Evolutionary conservation across 2,113 vertebrate genomes (phyloP).

Genomic region (Spermophilus dauricus): DNA sequence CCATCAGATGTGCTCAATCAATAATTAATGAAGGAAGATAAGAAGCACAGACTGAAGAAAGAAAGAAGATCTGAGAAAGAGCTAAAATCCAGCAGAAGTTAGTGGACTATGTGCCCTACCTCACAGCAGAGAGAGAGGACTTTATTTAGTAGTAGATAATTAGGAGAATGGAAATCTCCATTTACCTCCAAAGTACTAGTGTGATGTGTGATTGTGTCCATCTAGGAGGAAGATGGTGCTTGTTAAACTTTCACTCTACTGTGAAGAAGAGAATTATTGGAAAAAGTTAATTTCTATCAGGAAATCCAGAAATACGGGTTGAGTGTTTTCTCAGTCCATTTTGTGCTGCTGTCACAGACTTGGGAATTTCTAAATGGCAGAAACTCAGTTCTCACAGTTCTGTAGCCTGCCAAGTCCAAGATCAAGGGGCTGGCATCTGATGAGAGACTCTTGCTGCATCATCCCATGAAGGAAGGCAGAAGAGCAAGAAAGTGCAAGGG

Average conservation of each 20-base stretch:
- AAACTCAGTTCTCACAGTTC: background rate
- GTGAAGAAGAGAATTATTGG: background rate
- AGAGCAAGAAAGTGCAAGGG: background rate
- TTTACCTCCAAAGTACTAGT: background rate
- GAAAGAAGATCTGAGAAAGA: background rate
- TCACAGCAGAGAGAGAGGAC: background rate
- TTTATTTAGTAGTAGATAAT: background rate
- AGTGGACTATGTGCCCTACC: background rate
- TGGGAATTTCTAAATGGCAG: background rate
- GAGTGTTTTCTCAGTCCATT: background rate
- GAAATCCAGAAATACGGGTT: constrained; percentile 33
- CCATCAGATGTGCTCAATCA: background rate
- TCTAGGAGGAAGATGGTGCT: background rate
- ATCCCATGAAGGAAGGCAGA: background rate
- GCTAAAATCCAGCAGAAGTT: background rate
- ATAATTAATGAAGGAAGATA: constrained; percentile 36
- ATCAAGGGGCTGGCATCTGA: background rate
- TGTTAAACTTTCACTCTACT: background rate
- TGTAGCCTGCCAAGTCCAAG: background rate
- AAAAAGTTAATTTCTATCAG: background rate
- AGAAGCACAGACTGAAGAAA: background rate
- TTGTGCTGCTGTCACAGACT: background rate
- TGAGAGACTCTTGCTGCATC: background rate
- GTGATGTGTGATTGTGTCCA: background rate
- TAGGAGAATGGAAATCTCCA: background rate